Base-by-base conservation (phyloP, 2,797 vertebrate genomes). In the Ibycter americanus region DNA sequence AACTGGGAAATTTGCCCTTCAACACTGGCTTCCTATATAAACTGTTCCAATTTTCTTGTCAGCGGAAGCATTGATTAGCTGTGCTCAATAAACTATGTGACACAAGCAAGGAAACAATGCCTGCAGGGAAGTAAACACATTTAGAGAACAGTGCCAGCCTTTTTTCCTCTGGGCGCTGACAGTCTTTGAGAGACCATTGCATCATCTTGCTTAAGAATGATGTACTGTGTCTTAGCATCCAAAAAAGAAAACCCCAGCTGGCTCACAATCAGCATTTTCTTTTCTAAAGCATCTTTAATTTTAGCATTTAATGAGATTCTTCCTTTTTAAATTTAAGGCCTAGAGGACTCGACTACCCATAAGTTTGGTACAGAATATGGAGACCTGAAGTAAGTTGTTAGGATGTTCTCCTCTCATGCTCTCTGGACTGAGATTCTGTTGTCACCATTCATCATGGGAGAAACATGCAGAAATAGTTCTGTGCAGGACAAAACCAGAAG, bases 61-160 rank as follows among this genome's bases (percentile, higher is more conserved):
- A 90, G 89, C 93, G 90, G 96, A 95, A 97, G 97, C 93, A 93
- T 93, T 95, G 84, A 97, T 97, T 96, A 97, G 95, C 96, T 95
- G 88, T 89, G 95, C 94, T 97, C 96, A 94, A 87, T 96, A 96
- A 97, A 94, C 94, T 95, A 83, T 96, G 93, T 97, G 96, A 97
- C 96, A 97, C 92, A 96, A 96, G 96, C 93, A 96, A 97, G 94
- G 95, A 96, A 96, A 96, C 93, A 92, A 87, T 87, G 90, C 88
- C 96, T 81, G 87, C 58, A 92, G 91, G 94, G 93, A 96, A 94
- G 91, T 96, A 97, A 97, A 95, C 97, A 95, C 83, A 93, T 83
- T 91, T 32, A 46, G 95, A 96, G 95, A 97, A 97, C 94, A 97
- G 83, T 95, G 96, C 96, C 94, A 97, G 96, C 77, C 96, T 90